Conservation (phyloP, 2,113 vertebrate species). For the Peromyscus maniculatus region DNA sequence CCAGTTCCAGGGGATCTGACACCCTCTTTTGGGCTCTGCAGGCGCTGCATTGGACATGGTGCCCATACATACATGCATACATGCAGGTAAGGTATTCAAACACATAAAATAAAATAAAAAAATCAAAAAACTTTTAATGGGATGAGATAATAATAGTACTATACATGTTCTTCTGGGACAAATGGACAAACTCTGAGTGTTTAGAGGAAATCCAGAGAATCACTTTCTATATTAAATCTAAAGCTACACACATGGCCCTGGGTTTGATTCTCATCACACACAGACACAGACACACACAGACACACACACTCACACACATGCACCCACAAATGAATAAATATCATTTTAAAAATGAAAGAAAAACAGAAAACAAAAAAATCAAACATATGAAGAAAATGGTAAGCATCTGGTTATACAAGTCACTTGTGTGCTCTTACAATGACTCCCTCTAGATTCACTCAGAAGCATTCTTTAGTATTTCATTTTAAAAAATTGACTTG, state of each 20-base stretch:
- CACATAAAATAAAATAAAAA: neutral
- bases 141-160: neutral
- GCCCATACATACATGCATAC: neutral
- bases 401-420: neutral
- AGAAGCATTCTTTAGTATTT: neutral
- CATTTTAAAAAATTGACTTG: neutral
- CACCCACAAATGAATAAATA: neutral
- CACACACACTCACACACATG: neutral
- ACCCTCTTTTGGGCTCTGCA: neutral
- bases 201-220: neutral
- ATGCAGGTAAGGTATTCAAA: neutral
- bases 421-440: neutral
- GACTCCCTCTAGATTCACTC: neutral
- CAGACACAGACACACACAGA: neutral
- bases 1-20: neutral
- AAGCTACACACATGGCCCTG: neutral
- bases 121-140: neutral
- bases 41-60: neutral
- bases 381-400: neutral
- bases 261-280: neutral
- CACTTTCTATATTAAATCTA: neutral
- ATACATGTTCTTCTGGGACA: neutral
- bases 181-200: neutral
- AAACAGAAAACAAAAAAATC: neutral
- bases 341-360: neutral